Base-by-base conservation (phyloP, 1,140 invertebrate species). In the Temnothorax longispinosus region DNA sequence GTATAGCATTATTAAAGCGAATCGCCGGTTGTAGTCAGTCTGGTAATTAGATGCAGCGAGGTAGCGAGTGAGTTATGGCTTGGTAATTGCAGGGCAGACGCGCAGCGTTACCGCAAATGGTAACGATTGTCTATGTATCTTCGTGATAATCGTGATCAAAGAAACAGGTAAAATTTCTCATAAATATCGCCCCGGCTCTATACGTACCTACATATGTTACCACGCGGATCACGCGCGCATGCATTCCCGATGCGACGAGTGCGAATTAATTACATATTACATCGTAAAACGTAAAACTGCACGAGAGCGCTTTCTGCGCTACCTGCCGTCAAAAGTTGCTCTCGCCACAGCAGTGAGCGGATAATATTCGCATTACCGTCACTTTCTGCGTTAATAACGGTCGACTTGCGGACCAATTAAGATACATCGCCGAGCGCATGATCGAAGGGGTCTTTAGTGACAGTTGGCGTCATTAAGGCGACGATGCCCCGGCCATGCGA, bases 401-500 rank as follows among this genome's bases (percentile, higher is more conserved):
- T 7, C 35, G 64, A 85, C 58, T 88, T 67, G 41, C 75, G 62
- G 54, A 60, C 38, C 87, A 89, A 89, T 89, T 89, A 89, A 86
- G 78, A 88, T 71, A 65, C 88, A 88, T 88, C 81, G 47, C 60
- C 72, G 44, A 86, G 58, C 58, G 41, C 50, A 75, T 47, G 86
- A 87, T 72, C 80, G 72, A 84, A 89, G 67, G 85, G 80, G 52
- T 50, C 50, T 75, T 84, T 52, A 89, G 89, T 88, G 92, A 89
- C 92, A 93, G 92, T 92, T 93, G 91, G 92, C 88, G 76, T 91
- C 87, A 90, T 93, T 93, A 92, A 91, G 89, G 91, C 87, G 85
- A 88, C 86, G 72, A 88, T 88, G 78, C 74, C 74, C 76, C 88
- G 88, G 13, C 71, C 71, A 87, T 85, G 81, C 52, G 69, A 85